Evolutionary conservation across 2,113 vertebrate genomes (phyloP).

Genomic region (Ceuthmochares aereus): DNA sequence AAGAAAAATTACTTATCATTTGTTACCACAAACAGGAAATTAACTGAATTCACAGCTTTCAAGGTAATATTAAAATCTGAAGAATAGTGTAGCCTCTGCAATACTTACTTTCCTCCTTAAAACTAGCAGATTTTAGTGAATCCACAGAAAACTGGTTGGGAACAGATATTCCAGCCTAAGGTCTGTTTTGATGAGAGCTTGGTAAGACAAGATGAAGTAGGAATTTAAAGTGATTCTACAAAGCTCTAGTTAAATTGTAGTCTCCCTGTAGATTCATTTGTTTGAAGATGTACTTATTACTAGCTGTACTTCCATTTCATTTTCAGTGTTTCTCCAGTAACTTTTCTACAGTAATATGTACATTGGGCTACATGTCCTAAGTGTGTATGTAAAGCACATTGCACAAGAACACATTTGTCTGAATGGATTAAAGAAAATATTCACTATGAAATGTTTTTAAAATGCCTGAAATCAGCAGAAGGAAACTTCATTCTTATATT

Average conservation of each 20-base stretch:
- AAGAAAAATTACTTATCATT: background rate
- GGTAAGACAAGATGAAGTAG: background rate
- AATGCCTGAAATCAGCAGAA: background rate
- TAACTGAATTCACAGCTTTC: background rate
- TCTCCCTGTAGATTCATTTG: background rate
- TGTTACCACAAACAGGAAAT: background rate
- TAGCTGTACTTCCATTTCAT: background rate
- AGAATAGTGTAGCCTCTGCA: background rate
- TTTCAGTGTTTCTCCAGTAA: background rate
- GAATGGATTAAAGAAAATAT: background rate
- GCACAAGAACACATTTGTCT: background rate
- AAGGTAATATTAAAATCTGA: background rate
- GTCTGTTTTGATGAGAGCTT: background rate
- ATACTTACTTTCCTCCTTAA: background rate
- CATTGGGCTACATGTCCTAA: background rate
- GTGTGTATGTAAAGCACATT: background rate
- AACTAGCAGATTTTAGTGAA: background rate
- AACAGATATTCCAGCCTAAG: background rate
- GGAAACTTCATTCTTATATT: background rate
- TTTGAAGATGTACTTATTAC: background rate
- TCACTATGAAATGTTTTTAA: background rate
- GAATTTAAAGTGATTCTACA: background rate
- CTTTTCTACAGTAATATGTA: background rate
- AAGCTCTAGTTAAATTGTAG: background rate
- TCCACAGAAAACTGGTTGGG: background rate